Evolutionary conservation across 2,113 vertebrate genomes (phyloP), one percentile per base, ranked within the genome.

Genomic region (Struthidea cinerea): DNA sequence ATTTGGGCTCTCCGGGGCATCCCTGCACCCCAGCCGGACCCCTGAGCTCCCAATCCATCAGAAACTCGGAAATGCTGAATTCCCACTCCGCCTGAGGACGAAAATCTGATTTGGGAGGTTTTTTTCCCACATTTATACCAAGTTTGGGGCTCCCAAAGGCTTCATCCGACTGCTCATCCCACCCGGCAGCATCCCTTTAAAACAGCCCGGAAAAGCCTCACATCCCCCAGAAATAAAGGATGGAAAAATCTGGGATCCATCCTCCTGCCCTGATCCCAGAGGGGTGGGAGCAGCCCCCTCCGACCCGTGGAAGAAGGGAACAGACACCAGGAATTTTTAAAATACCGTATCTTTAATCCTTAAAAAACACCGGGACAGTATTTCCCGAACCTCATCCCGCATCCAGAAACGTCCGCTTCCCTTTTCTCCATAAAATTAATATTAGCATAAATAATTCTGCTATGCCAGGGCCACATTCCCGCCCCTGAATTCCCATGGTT

Each of bases 371-470:
- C 41, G 53, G 46, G 92, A 90, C 96, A 61, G 71, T 73, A 78
- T 89, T 96, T 89, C 55, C 87, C 84, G 79, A 37, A 89, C 84
- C 33, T 42, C 88, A 20, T 57, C 71, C 46, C 60, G 37, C 94
- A 35, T 53, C 30, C 27, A 19, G 79, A 12, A 42, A 39, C 92
- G 16, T 69, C 77, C 63, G 33, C 78, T 82, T 90, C 46, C 75
- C 93, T 86, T 81, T 70, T 65, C 37, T 73, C 91, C 96, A 96
- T 95, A 95, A 92, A 97, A 97, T 93, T 96, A 96, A 82, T 41
- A 84, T 93, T 83, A 97, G 96, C 97, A 98, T 98, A 98, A 98
- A 97, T 98, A 98, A 98, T 86, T 97, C 57, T 21, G 71, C 84
- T 90, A 96, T 84, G 97, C 97, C 87, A n/a, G 46, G 77, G 93